Conservation (phyloP, 2,113 vertebrate genomes). For the Chaetorhynchus papuensis region DNA sequence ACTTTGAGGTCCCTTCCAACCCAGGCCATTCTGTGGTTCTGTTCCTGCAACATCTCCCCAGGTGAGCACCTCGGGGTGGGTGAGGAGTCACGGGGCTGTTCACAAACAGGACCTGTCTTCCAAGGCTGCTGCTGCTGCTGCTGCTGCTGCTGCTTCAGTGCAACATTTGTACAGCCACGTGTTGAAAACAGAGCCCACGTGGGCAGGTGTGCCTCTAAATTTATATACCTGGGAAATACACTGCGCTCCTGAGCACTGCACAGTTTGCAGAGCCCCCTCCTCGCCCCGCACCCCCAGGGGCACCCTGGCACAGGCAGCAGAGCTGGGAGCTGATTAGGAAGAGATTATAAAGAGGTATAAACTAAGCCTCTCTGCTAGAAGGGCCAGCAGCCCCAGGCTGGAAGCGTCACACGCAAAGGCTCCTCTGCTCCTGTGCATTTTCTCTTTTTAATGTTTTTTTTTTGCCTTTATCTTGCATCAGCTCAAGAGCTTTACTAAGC, state of each 20-base stretch:
- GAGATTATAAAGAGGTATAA: not conserved
- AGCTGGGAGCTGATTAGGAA: not conserved
- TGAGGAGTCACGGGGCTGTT: not conserved
- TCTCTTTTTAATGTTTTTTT: not conserved
- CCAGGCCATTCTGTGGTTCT: not conserved
- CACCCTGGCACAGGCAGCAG: not conserved
- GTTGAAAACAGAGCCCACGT: not conserved
- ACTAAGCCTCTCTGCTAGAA: not conserved
- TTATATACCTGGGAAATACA: not conserved
- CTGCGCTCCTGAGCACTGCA: not conserved
- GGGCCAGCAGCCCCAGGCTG: not conserved
- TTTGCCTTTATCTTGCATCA: not conserved
- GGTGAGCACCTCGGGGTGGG: not conserved
- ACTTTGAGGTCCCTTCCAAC: not conserved
- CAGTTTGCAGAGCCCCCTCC: not conserved
- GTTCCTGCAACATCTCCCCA: rapidly evolving
- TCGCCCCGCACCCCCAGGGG: not conserved
- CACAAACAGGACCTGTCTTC: not conserved
- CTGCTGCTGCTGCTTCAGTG: not conserved
- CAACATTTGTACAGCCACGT: not conserved
- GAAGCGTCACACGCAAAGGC: not conserved
- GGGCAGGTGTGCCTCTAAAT: not conserved
- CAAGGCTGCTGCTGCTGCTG: not conserved
- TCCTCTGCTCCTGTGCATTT: not conserved
- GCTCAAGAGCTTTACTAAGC: not conserved